Evolutionary conservation across 1,140 invertebrate genomes (phyloP).

Genomic region (Lasioglossum albipes): DNA sequence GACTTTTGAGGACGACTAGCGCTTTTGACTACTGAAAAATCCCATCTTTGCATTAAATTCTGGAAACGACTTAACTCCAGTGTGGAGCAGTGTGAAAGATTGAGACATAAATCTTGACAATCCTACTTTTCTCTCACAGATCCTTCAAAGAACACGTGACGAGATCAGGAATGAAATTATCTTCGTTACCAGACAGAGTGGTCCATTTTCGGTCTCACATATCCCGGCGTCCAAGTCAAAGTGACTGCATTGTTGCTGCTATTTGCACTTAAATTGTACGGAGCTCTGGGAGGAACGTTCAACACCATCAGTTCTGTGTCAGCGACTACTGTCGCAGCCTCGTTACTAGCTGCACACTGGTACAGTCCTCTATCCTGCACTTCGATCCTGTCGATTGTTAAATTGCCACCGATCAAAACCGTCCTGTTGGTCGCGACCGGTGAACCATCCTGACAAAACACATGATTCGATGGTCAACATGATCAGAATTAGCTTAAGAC

Average conservation of each 20-base stretch:
- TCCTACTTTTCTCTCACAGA: too few relatives aligned
- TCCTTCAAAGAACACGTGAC: too few relatives aligned
- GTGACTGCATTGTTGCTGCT: constrained; percentile 89
- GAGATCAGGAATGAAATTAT: too few relatives aligned
- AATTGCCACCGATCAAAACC: constrained; percentile 88
- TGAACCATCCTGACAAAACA: constrained; percentile 84
- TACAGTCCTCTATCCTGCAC: constrained; percentile 95
- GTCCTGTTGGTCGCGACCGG: constrained; percentile 85
- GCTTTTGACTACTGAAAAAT: too few relatives aligned
- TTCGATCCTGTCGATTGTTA: constrained; percentile 90
- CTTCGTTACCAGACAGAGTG: constrained; percentile 90
- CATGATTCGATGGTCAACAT: not conserved
- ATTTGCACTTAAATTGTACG: constrained; percentile 92
- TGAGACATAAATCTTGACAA: too few relatives aligned
- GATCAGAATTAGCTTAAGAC: too few relatives aligned
- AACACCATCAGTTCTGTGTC: constrained; percentile 94
- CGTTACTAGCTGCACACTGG: constrained; percentile 94
- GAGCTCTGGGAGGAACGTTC: constrained; percentile 92
- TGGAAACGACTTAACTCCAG: too few relatives aligned
- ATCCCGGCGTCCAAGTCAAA: constrained; percentile 92
- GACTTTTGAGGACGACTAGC: too few relatives aligned
- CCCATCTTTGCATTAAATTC: too few relatives aligned
- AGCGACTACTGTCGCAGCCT: constrained; percentile 92
- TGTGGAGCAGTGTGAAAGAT: too few relatives aligned
- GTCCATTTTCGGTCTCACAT: constrained; percentile 89